Conservation (phyloP, 2,797 vertebrate genomes). For the Micropoecilia bifurca region DNA sequence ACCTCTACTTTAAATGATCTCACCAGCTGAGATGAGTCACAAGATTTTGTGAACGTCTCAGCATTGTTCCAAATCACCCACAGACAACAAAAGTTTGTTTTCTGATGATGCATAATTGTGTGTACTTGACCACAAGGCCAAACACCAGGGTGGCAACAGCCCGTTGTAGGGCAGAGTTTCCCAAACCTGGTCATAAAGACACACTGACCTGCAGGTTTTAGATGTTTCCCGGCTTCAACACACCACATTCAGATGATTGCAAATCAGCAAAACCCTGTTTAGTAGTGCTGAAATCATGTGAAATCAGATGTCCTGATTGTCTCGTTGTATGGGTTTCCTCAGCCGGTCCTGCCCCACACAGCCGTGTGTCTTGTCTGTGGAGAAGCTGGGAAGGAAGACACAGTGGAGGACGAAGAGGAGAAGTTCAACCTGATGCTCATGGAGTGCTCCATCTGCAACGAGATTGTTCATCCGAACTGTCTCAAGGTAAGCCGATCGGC, state of each 20-base stretch:
- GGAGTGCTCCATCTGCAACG: slow-evolving; percentile 98
- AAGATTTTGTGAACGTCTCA: background rate
- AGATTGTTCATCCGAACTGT: slow-evolving; percentile 96
- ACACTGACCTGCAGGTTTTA: no score
- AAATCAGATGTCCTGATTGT: background rate
- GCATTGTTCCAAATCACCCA: background rate
- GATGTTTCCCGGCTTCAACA: no score
- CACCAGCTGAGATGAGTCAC: background rate
- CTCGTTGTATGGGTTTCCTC: slow-evolving; percentile 25
- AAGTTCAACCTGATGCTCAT: slow-evolving; percentile 97
- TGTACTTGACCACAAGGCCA: background rate
- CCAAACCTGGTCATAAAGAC: no score
- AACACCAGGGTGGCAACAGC: background rate
- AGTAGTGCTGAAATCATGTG: no score
- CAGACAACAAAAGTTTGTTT: background rate
- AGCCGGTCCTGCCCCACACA: slow-evolving; percentile 96
- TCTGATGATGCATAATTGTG: background rate
- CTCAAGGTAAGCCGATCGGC: slow-evolving; percentile 83
- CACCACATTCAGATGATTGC: no score
- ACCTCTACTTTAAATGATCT: background rate
- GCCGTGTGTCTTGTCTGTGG: slow-evolving; percentile 95
- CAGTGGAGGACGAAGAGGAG: slow-evolving; percentile 91
- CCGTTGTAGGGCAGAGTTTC: background rate
- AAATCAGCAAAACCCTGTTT: no score
- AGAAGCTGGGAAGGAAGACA: slow-evolving; percentile 96